phyloP scores from a whole-genome alignment of 2,797 vertebrate species.

The Hemitrygon akajei region DNA sequence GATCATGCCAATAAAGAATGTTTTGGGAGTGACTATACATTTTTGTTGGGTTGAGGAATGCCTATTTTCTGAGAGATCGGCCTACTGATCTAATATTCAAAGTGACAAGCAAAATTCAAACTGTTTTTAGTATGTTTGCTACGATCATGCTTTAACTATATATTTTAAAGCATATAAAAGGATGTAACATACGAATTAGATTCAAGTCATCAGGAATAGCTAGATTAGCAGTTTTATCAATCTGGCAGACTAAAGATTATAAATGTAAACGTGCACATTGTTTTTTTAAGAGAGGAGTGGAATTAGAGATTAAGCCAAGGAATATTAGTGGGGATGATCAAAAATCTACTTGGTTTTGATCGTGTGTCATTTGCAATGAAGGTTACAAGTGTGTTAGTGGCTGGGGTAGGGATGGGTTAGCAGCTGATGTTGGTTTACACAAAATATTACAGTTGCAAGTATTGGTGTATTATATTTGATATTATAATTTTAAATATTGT shows the following conservation, averaged over 20 bases:
- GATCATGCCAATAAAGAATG: not conserved
- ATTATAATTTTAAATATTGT: not conserved
- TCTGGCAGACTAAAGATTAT: not conserved
- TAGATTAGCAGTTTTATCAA: not conserved
- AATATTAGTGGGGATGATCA: not conserved
- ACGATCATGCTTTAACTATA: too few relatives aligned
- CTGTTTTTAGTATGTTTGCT: not conserved
- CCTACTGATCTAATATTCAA: not conserved
- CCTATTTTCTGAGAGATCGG: not conserved
- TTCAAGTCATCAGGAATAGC: not conserved
- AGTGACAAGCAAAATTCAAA: not conserved
- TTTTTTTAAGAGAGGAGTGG: too few relatives aligned
- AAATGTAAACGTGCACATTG: not conserved
- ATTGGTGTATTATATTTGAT: not conserved
- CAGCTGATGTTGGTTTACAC: not conserved
- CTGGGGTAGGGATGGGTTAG: not conserved
- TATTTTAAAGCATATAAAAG: too few relatives aligned
- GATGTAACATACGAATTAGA: not conserved
- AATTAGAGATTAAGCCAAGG: not conserved
- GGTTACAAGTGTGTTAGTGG: not conserved
- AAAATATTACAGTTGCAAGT: not conserved
- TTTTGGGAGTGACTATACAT: not conserved
- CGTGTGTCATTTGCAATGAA: not conserved
- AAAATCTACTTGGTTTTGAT: not conserved
- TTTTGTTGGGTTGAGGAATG: not conserved